Evolutionary conservation across 2,113 vertebrate genomes (phyloP), one percentile per base, ranked within the genome.

Genomic region (Psilopsiagon aymara): DNA sequence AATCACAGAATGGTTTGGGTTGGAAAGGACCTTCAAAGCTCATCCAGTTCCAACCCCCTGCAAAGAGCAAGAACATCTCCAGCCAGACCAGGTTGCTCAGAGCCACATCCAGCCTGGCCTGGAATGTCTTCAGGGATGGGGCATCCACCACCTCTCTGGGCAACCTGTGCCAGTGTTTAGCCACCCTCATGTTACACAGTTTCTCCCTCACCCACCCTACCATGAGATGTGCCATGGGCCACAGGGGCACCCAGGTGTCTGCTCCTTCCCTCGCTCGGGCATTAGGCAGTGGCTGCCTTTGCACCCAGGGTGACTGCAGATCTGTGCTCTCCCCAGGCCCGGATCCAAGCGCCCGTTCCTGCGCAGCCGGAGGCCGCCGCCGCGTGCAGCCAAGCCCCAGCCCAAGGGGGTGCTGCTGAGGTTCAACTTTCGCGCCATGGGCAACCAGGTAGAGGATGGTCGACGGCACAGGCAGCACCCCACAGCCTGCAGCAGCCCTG

Each of bases 381-480:
- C 55, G 0, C 69, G 73, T 27, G 31, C 14, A 18, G 27, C 70
- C 70, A 85, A 59, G 43, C 47, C 87, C 35, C 81, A 97, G 69
- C 97, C 98, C 66, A 98, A 86, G 93, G 98, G 98, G 49, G 95
- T 98, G 57, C 80, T 87, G 67, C 86, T 98, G 76, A 96, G 96
- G 24, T 98, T 97, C 94, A 98, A 98, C 88, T 98, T 98, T 90
- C 96, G 94, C 3, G 98, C 96, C 2, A 95, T 97, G 78, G 97
- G 95, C 85, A 98, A 98, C 95, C 98, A 98, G 97, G 98, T 98
- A 97, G 95, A 78, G 84, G 93, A 92, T 29, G 70, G 59, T 55
- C 89, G 4, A 80, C 44, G 1, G 84, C 67, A 82, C 86, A 82
- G 69, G 93, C 21, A 3, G 44, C 82, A 1, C 68, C 85, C 41